A percentile compares a stretch with the other conserved stretches of the same genome.
These are phyloP conservation scores for Drosophila pruinosa DNA, from an alignment of 1,140 invertebrate genomes.

Conservation along the genomic window DNA sequence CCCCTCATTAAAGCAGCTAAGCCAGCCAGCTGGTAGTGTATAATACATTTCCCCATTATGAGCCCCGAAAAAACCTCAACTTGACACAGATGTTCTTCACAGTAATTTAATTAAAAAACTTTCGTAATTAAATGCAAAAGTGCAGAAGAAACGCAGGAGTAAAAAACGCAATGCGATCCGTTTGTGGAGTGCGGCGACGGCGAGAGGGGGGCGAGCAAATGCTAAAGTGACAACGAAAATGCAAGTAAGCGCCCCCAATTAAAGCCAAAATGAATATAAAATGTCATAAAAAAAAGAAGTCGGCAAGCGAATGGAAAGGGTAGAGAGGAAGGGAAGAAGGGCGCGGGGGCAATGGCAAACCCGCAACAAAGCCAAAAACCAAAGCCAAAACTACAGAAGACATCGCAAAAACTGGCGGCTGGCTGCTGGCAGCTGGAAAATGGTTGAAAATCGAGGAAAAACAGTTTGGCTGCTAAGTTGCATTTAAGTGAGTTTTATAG, in stretches of 20 bases:
- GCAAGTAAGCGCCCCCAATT: constrained; percentile 77
- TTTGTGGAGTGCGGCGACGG: neutral
- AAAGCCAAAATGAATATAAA: constrained; percentile 76
- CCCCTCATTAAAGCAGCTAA: neutral
- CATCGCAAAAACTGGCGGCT: constrained; percentile 8
- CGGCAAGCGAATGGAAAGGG: neutral
- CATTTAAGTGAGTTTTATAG: constrained; percentile 57
- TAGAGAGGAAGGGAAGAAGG: neutral
- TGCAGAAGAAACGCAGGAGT: constrained; percentile 44
- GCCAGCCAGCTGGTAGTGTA: neutral
- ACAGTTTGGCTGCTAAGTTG: constrained; percentile 43
- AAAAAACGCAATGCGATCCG: constrained; percentile 35
- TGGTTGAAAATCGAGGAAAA: constrained; percentile 30
- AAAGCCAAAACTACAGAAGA: constrained; percentile 40
- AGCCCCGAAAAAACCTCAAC: constrained; percentile 44
- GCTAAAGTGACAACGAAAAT: constrained; percentile 76
- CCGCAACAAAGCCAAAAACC: constrained; percentile 57
- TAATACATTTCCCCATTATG: constrained; percentile 40
- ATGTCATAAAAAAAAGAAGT: constrained; percentile 47
- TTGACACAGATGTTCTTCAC: constrained; percentile 75
- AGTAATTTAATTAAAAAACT: constrained; percentile 81
- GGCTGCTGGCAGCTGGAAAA: constrained; percentile 9
- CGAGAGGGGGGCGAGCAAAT: constrained; percentile 18
- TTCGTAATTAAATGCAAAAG: constrained; percentile 78
- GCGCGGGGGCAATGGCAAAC: constrained; percentile 16